Base-by-base conservation (phyloP, 30 jellyfish, hydroid and myxozoan species). In the Hydra vulgaris region DNA sequence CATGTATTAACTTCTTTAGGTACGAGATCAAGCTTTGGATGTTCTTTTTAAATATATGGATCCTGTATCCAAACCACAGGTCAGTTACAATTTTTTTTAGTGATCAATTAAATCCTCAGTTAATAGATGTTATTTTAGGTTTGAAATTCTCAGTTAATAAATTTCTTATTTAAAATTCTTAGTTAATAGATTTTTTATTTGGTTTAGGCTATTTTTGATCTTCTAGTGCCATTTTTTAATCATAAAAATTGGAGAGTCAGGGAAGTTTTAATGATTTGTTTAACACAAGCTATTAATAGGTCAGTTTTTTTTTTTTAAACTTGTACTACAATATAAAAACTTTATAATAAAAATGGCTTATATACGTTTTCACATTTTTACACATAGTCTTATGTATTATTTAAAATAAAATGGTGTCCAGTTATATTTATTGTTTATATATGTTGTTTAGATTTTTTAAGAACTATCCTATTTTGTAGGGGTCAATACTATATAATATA, bases 191-290 rank as follows among this genome's bases (percentile, higher is more conserved):
- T 26, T 8, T 79, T 54, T 54, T 79, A 23, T 66, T 71, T 81
- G 22, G 77, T 79, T 71, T 76, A 91, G 98, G 83, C 66, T 12
- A 81, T 92, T 25, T 87, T 92, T 87, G 98, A 92, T 23, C 24
- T 75, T 18, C 88, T 92, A 21, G 73, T 61, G 23, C 88, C 84
- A 53, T 79, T 72, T 20, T 92, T 83, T 81, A 81, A 83, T 79
- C 98, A 92, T 84, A 92, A 92, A 68, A 87, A 87, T 54, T 92
- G 98, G 98, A 70, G 98, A 70, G 98, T 92, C 23, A 84, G 95
- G 69, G 98, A 92, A 69, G 96, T 88, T 54, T 85, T 92, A 70
- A 86, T 92, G 96, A 54, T 92, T 12, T 83, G 94, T 76, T 25
- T 92, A 81, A 82, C 86, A 7, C 79, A 84, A 54, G 83, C 96